Evolutionary conservation across 2,888 invertebrate species (phyloP), one percentile per base, ranked within the genome.

Genomic region (Pogonocherus hispidulus): DNA sequence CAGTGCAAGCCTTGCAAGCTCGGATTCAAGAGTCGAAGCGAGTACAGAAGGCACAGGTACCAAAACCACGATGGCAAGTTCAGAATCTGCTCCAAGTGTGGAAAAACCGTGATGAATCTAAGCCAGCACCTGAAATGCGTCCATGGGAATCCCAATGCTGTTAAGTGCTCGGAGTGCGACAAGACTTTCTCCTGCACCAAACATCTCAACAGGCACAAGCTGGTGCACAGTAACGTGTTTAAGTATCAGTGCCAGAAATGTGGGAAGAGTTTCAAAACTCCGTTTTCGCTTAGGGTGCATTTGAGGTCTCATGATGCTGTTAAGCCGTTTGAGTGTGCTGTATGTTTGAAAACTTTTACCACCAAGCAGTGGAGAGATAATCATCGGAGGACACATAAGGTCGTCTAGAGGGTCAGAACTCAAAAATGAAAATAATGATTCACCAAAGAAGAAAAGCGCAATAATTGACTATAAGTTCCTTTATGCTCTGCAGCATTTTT

Each of bases 351-450:
- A 70, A 79, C 76, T 2, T 85, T 85, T 71, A 81, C 79, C 20
- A 81, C 82, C 18, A 80, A 80, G 41, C 83, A 82, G 65, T 84
- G 84, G 69, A 77, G 84, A 16, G 79, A 78, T 19, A 80, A 78
- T 14, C 90, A 89, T 73, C 88, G 88, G 86, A 82, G 86, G 8
- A 88, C 86, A 0, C 86, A 87, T 8, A 37, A 41, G 32, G 8
- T 32, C 9, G 2, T 32, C 8, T 32, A n/a, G n/a, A n/a, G n/a
- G n/a, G n/a, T n/a, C n/a, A n/a, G n/a, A n/a, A n/a, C n/a, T n/a
- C n/a, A n/a, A n/a, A n/a, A n/a, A n/a, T n/a, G n/a, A n/a, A n/a
- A n/a, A n/a, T n/a, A n/a, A n/a, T n/a, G n/a, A n/a, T n/a, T n/a
- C n/a, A n/a, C n/a, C n/a, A n/a, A n/a, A n/a, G n/a, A n/a, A n/a